These are phyloP conservation scores for Tenrec ecaudatus DNA, from an alignment of 2,113 vertebrate genomes.

Conservation along the genomic window DNA sequence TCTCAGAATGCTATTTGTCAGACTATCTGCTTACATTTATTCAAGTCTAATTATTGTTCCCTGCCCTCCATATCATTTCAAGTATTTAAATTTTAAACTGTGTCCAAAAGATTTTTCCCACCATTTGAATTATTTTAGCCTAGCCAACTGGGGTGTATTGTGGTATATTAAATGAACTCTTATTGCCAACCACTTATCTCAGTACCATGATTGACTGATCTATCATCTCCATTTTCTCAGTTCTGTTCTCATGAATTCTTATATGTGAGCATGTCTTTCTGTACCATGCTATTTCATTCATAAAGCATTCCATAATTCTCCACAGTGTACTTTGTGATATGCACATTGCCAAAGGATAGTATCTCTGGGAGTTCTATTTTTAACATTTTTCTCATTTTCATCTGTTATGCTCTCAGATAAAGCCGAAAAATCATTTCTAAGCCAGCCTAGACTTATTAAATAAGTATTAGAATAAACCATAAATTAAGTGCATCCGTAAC, in stretches of 20 bases:
- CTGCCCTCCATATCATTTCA: no score
- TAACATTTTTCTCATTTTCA: slow-evolving; percentile 33
- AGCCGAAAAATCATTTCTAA: slow-evolving; percentile 10
- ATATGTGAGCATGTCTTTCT: neutral
- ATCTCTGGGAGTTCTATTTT: neutral
- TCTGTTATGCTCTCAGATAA: neutral
- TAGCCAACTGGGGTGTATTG: no score
- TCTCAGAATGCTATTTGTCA: no score
- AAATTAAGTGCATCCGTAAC: neutral
- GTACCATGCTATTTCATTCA: neutral
- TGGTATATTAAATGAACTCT: no score
- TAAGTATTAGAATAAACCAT: neutral
- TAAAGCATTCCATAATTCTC: neutral
- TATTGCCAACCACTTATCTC: no score
- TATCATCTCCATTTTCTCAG: no score
- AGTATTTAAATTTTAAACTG: no score
- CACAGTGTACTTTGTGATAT: neutral
- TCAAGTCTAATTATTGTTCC: no score
- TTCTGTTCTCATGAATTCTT: slow-evolving; percentile 7
- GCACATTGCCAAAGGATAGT: neutral
- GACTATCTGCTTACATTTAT: no score
- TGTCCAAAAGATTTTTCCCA: no score
- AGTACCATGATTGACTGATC: no score
- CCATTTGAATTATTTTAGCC: no score
- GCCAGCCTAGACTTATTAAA: neutral